Conservation (phyloP, 2,113 vertebrate genomes). For the Cheirogaleus medius region DNA sequence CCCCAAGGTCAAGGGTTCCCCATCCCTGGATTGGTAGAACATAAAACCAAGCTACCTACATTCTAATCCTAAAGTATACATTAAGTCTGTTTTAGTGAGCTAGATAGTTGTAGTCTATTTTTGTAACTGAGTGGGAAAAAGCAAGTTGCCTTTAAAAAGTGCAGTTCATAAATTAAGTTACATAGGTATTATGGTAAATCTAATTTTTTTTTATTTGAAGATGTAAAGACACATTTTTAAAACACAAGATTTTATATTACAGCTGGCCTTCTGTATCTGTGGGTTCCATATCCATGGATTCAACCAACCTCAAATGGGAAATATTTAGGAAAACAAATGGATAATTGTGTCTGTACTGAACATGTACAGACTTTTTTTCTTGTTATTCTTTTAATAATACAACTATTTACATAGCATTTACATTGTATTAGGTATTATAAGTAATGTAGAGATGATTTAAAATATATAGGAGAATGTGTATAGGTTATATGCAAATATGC, state of each 20-base stretch:
- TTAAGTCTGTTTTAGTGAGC: not conserved
- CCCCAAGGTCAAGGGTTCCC: too few relatives aligned
- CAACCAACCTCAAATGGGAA: not conserved
- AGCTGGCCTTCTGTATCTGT: not conserved
- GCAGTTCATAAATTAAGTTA: not conserved
- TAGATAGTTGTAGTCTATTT: not conserved
- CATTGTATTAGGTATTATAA: not conserved
- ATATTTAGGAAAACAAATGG: not conserved
- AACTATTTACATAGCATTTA: not conserved
- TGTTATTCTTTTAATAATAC: not conserved
- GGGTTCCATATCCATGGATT: not conserved
- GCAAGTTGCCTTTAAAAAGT: conserved; percentile 12
- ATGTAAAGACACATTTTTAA: not conserved
- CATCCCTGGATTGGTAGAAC: not conserved
- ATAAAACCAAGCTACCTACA: not conserved
- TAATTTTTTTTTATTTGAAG: not conserved
- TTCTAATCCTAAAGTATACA: not conserved
- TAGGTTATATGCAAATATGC: not conserved
- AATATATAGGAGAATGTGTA: not conserved
- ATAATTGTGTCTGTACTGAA: not conserved
- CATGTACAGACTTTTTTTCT: not conserved
- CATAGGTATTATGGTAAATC: not conserved
- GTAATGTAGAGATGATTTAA: not conserved
- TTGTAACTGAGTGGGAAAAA: not conserved
- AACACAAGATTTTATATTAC: not conserved